Evolutionary conservation across 2,113 vertebrate species (phyloP).

Genomic region (Phycodurus eques): DNA sequence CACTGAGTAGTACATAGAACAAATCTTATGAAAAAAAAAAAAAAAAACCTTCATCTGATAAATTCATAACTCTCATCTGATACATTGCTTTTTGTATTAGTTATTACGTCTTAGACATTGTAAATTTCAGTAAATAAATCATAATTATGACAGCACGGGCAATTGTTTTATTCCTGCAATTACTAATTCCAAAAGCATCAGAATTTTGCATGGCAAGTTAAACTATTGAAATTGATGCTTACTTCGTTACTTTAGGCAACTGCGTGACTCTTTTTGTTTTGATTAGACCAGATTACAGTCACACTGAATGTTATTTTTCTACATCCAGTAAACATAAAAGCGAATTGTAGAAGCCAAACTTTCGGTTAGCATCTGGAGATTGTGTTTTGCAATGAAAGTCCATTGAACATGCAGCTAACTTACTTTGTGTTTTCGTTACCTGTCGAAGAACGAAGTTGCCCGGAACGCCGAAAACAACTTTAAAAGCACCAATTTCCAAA

Average conservation of each 20-base stretch:
- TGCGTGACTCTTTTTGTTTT: background rate
- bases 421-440: slow-evolving; percentile 22
- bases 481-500: background rate
- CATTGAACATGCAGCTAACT: background rate
- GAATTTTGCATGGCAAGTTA: background rate
- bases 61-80: too few relatives aligned
- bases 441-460: background rate
- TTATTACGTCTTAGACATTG: background rate
- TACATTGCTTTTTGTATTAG: background rate
- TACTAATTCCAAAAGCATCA: background rate
- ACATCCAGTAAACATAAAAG: background rate
- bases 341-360: background rate
- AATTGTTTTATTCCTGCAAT: background rate
- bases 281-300: background rate
- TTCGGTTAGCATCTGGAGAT: background rate
- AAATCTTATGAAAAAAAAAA: too few relatives aligned
- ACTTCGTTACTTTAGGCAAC: background rate
- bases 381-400: background rate
- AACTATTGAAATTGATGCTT: background rate
- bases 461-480: background rate
- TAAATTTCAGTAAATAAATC: background rate
- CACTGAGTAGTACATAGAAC: too few relatives aligned
- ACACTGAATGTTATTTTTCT: too few relatives aligned
- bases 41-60: too few relatives aligned
- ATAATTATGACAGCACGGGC: background rate